phyloP scores from a whole-genome alignment of 2,113 vertebrate species.

The Nothocercus nigrocapillus region DNA sequence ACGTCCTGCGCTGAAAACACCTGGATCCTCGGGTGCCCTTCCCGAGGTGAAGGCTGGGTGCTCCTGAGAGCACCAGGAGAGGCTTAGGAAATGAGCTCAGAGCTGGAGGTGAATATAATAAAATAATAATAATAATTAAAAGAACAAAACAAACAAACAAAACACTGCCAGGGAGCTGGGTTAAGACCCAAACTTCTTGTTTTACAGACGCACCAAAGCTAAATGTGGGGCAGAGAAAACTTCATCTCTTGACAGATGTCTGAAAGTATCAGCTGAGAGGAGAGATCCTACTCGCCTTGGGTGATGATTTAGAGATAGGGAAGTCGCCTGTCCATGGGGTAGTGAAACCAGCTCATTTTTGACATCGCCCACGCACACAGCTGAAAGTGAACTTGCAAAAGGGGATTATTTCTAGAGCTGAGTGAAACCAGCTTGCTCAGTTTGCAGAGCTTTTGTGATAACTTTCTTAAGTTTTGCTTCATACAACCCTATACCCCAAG shows the following conservation, averaged over 20 bases:
- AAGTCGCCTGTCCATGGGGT: not conserved
- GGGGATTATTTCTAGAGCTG: not conserved
- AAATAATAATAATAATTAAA: no score
- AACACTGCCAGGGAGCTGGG: not conserved
- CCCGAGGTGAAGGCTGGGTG: not conserved
- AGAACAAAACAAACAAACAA: no score
- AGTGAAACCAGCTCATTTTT: constrained; percentile 37
- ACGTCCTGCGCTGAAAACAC: not conserved
- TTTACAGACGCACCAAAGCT: constrained; percentile 2
- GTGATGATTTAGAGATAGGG: not conserved
- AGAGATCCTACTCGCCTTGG: not conserved
- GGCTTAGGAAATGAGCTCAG: constrained; percentile 6
- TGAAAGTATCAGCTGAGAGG: not conserved
- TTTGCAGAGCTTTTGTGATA: not conserved
- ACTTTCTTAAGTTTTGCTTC: constrained; percentile 32
- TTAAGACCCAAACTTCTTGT: not conserved
- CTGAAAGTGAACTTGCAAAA: constrained; percentile 34
- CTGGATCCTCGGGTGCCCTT: not conserved
- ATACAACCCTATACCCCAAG: not conserved
- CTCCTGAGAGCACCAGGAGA: constrained; percentile 7
- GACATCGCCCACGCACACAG: not conserved
- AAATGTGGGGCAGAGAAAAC: not conserved
- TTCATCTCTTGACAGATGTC: not conserved
- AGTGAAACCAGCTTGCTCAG: constrained; percentile 36
- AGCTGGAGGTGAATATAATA: not conserved